Base-by-base conservation (phyloP, 2,797 vertebrate genomes). In the Sebastes steindachneri region DNA sequence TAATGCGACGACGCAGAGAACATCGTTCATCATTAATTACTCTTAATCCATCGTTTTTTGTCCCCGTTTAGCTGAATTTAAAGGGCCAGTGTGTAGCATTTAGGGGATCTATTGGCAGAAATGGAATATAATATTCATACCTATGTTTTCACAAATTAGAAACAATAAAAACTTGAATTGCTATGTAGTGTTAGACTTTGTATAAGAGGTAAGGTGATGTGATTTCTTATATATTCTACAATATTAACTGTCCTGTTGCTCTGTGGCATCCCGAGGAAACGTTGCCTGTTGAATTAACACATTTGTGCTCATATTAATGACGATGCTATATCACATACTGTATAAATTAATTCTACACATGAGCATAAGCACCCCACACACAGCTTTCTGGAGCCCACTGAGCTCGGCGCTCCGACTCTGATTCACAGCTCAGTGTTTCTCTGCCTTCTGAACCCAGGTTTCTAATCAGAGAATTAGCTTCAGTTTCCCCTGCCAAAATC, bases 391-490 rank as follows among this genome's bases (percentile, higher is more conserved):
- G 33, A 74, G 73, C 48, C 77, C 77, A 75, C 51, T 64, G 80
- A 85, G 85, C 60, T 51, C 37, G 12, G 73, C 11, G 75, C 83
- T 85, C 72, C 77, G 86, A 89, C 87, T 85, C 83, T 89, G 92
- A 93, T 88, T 92, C 92, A 83, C 86, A 77, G 88, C 92, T 91
- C 92, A 74, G 79, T 87, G 90, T 92, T 93, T 88, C 88, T 79
- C 75, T 79, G 75, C 88, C 80, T 83, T 80, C 88, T 92, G 90
- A 94, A 94, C 89, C 87, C 87, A 73, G 91, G 88, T 94, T 95
- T 93, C 94, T 93, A 95, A 95, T 95, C 93, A 94, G 91, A 95
- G 93, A 94, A 95, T 95, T 95, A 94, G 92, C 89, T 59, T 75
- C 85, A 80, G 89, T 80, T 80, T 88, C 80, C 66, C 15, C 84